Base-by-base conservation (phyloP, 2,113 vertebrate genomes). In the Beaufortia kweichowensis region DNA sequence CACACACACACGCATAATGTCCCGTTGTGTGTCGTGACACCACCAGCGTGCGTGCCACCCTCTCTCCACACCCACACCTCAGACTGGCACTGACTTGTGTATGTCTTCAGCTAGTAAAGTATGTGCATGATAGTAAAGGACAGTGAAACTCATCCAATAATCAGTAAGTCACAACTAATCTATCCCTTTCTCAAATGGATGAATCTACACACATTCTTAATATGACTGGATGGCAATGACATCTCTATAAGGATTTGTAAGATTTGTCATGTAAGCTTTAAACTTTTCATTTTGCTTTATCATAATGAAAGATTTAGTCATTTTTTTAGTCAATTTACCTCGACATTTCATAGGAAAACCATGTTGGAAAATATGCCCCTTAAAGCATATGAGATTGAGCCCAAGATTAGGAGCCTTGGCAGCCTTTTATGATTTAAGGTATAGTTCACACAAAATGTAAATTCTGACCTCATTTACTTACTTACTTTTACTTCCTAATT, bases 1-100 rank as follows among this genome's bases (percentile, higher is more conserved):
- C 29, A 66, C 43, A n/a, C 68, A 28, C n/a, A 28, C n/a, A 59
- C 33, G 1, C 39, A 21, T 39, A 26, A 50, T 14, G 57, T 64
- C 70, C 65, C 43, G 65, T n/a, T 64, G 75, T 64, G 62, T 75
- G 79, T 79, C 76, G 46, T 81, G 79, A 79, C 66, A 76, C 23
- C 59, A 39, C 33, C 64, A 76, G 75, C 35, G 29, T 79, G 62
- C 56, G 41, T 76, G 71, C 66, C 61, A 19, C 56, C 39, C 39
- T 79, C 57, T 3, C 9, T 23, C 19, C 70, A 73, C 41, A 61
- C 81, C 77, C 77, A 79, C 43, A 12, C 33, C 43, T 19, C 67
- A 73, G 33, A 48, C 67, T 61, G 69, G 31, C 69, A 59, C 14
- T 21, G 24, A 10, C 66, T 24, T 60, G 14, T 46, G 3, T 19